phyloP scores from a whole-genome alignment of 2,888 invertebrate genomes.

The Amitus sp. region DNA sequence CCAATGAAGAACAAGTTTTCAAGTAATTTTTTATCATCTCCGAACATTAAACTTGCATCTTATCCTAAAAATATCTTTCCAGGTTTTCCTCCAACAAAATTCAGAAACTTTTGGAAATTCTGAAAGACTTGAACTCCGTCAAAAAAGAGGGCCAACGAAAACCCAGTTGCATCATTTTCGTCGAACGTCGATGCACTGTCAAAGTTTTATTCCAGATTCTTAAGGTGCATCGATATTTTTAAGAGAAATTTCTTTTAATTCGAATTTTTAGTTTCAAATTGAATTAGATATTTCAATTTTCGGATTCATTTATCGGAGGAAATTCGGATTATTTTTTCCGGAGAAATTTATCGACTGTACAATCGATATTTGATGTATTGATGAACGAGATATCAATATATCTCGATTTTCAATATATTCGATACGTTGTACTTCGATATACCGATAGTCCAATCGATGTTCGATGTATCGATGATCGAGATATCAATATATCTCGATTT shows the following conservation, averaged over 20 bases:
- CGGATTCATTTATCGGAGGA: too few species aligned
- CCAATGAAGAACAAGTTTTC: slow-evolving; percentile 67
- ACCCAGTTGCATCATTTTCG: slow-evolving; percentile 79
- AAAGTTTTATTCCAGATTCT: slow-evolving; percentile 79
- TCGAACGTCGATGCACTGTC: slow-evolving; percentile 78
- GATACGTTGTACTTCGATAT: too few species aligned
- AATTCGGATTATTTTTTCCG: too few species aligned
- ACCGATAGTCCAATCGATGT: too few species aligned
- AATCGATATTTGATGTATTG: too few species aligned
- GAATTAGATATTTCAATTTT: too few species aligned
- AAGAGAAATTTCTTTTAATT: too few species aligned
- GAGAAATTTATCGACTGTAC: too few species aligned
- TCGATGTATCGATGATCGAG: neutral
- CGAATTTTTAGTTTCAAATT: too few species aligned
- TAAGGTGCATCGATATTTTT: slow-evolving; percentile 65
- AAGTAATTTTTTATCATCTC: slow-evolving; percentile 56
- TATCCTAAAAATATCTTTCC: slow-evolving; percentile 11
- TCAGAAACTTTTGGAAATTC: slow-evolving; percentile 69
- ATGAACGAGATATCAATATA: neutral
- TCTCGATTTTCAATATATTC: too few species aligned
- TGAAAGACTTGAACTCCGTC: slow-evolving; percentile 68
- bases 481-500: too few species aligned
- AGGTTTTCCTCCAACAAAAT: slow-evolving; percentile 74
- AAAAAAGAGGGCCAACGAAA: slow-evolving; percentile 61
- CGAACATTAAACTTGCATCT: neutral